Percentiles rank a stretch among this genome's conserved stretches.
These are phyloP conservation scores for Teleopsis dalmanni DNA, from an alignment of 1,140 invertebrate genomes.

Conservation along the genomic window DNA sequence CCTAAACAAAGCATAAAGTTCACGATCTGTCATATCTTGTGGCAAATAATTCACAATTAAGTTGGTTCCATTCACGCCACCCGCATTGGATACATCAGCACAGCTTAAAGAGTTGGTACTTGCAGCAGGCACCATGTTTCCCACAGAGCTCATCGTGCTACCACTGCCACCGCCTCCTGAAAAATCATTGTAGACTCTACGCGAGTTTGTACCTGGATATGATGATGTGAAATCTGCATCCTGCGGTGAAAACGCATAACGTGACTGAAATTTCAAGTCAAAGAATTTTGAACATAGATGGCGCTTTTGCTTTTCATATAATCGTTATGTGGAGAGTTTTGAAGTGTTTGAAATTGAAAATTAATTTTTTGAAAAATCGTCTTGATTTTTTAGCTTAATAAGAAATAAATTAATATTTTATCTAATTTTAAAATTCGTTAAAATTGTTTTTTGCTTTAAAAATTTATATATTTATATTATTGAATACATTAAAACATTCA, in stretches of 20 bases:
- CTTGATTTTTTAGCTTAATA: too few relatives aligned
- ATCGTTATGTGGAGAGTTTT: constrained; percentile 4
- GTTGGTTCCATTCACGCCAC: constrained; percentile 56
- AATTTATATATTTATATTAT: background rate
- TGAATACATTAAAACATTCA: background rate
- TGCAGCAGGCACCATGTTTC: constrained; percentile 35
- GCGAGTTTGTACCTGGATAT: constrained; percentile 33
- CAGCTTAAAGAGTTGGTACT: constrained; percentile 41
- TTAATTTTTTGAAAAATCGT: too few relatives aligned
- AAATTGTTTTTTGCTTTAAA: constrained; percentile 2
- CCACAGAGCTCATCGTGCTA: constrained; percentile 33
- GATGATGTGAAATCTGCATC: constrained; percentile 42
- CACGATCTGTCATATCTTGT: constrained; percentile 85
- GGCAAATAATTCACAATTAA: constrained; percentile 94
- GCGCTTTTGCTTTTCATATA: constrained; percentile 16
- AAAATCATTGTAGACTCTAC: constrained; percentile 38
- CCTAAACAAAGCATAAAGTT: constrained; percentile 80
- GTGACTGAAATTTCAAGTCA: constrained; percentile 36
- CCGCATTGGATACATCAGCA: constrained; percentile 26
- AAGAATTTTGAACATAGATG: constrained; percentile 17
- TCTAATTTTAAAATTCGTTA: too few relatives aligned
- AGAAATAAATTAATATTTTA: too few relatives aligned
- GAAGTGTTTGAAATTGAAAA: background rate
- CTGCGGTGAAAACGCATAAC: constrained; percentile 46
- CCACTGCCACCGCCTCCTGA: constrained; percentile 32